Percentiles rank a stretch among this genome's conserved stretches.
phyloP scores from a whole-genome alignment of 1,140 invertebrate species.

The Fopius arisanus region DNA sequence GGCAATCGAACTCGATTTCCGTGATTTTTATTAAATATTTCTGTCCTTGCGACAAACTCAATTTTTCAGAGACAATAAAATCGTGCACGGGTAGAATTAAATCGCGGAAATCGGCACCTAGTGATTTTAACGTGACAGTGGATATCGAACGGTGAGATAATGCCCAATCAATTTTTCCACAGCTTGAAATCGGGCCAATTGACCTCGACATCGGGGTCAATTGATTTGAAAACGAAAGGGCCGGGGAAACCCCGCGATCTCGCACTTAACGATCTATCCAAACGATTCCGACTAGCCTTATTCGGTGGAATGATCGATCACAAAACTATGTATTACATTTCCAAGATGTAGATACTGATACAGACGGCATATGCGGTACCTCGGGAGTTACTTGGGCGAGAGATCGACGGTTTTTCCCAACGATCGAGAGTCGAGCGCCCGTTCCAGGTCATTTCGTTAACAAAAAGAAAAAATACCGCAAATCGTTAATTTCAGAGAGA shows the following conservation, averaged over 20 bases:
- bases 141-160: background rate
- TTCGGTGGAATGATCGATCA: conserved; percentile 25
- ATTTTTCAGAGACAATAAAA: too few species aligned
- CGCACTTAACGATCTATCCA: background rate
- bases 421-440: background rate
- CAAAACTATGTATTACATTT: conserved; percentile 22
- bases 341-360: conserved; percentile 24
- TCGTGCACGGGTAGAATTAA: too few species aligned
- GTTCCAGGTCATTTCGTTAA: conserved; percentile 22
- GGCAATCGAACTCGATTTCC: too few species aligned
- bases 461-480: conserved; percentile 3
- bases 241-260: background rate
- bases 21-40: too few species aligned
- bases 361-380: background rate
- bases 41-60: too few species aligned
- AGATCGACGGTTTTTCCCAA: conserved; percentile 19
- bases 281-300: conserved; percentile 15
- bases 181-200: background rate
- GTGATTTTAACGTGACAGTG: too few species aligned
- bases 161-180: background rate
- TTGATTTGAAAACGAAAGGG: background rate
- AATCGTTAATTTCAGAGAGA: background rate
- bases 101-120: too few species aligned
- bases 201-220: background rate
- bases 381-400: background rate